Evolutionary conservation across 2,888 invertebrate species (phyloP), one percentile per base, ranked within the genome.

Genomic region (Scaptomyza parva): DNA sequence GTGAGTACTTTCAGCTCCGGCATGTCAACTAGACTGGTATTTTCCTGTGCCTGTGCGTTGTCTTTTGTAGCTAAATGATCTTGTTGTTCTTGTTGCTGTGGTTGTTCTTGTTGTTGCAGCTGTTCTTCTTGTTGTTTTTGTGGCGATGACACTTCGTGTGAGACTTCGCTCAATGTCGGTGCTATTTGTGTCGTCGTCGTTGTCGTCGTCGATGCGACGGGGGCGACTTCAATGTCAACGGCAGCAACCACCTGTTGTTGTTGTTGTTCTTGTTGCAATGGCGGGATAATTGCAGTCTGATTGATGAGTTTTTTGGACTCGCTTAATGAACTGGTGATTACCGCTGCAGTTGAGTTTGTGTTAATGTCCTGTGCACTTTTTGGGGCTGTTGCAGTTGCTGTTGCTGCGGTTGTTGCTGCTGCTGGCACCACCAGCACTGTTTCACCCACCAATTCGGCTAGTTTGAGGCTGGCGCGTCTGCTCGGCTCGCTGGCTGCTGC

Each of bases 1-100:
- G 87, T 59, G n/a, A 82, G 64, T 70, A 88, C 76, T 83, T 90
- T 78, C 76, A 86, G 72, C 83, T 90, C 90, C 63, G 90, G 90
- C 90, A 90, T 90, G 58, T 40, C 52, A 58, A 48, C 69, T 70
- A 80, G 70, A 85, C 88, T 85, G 80, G 74, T 58, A 51, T 52
- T 55, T 24, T 62, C 17, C 48, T 62, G 64, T 60, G 68, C 64
- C 60, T 71, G 70, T 65, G 70, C 86, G 64, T 68, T 65, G 72
- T 70, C 83, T 84, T 84, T 84, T 84, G 84, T 84, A 85, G 85
- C 70, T 51, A 44, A 63, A 47, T n/a, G 18, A n/a, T 39, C 61
- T 50, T 43, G 47, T 55, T 57, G 53, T 24, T 48, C 51, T 43
- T 68, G 53, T 30, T 60, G 70, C 43, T 69, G 33, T 22, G 70